Conservation (phyloP, 2,797 vertebrate species). For the Graptemys geographica region DNA sequence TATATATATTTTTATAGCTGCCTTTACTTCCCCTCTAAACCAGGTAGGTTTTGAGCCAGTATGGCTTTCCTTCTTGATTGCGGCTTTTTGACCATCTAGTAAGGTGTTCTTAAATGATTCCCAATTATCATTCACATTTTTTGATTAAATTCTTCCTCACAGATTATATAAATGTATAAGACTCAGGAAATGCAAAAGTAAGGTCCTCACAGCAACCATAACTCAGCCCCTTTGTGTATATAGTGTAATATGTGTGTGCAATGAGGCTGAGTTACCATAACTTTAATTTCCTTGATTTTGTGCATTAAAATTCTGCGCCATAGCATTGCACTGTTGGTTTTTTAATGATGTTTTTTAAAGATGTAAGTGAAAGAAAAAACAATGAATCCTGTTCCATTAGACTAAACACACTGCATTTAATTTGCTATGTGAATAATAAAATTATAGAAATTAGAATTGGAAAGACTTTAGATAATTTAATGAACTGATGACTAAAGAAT, state of each 20-base stretch:
- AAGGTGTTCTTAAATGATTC: neutral
- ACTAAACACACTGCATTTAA: neutral
- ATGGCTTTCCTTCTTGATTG: neutral
- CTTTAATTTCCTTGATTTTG: neutral
- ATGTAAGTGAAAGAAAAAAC: neutral
- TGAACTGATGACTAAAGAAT: neutral
- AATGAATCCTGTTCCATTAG: neutral
- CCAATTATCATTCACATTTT: neutral
- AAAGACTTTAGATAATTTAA: neutral
- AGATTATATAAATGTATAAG: neutral
- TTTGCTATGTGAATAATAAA: constrained; percentile 31
- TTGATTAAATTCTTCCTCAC: neutral
- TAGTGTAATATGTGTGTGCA: neutral
- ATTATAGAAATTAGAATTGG: neutral
- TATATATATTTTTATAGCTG: too few relatives aligned
- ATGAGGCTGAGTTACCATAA: neutral
- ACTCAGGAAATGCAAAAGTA: neutral
- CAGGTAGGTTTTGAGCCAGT: too few relatives aligned
- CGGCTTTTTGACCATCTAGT: neutral
- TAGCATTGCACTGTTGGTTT: neutral
- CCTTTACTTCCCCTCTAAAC: too few relatives aligned
- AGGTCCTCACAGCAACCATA: neutral
- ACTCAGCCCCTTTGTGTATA: neutral
- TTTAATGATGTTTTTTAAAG: neutral
- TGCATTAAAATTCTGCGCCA: neutral